phyloP scores from a whole-genome alignment of 2,113 vertebrate species.

The Vicugna pacos region DNA sequence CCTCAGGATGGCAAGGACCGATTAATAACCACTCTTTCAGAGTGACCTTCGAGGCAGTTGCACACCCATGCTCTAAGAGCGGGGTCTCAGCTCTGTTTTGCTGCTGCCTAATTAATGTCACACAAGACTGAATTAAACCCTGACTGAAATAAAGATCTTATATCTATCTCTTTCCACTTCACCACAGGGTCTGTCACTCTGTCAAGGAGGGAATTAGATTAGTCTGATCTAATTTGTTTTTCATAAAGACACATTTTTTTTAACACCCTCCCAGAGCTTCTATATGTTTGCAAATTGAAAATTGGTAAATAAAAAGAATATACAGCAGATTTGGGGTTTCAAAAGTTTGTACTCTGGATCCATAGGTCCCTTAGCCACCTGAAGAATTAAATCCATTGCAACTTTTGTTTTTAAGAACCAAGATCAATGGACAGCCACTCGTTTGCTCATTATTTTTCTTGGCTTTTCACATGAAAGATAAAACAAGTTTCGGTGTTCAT shows the following conservation, averaged over 20 bases:
- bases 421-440: neutral
- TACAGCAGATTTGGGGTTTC: slow-evolving; percentile 5
- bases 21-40: slow-evolving; percentile 74
- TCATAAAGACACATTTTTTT: slow-evolving; percentile 57
- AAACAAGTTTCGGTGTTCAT: slow-evolving; percentile 25
- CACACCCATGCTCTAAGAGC: slow-evolving; percentile 66
- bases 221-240: slow-evolving; percentile 70
- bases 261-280: neutral
- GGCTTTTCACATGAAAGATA: neutral
- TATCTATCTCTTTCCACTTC: slow-evolving; percentile 72
- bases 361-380: neutral
- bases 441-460: neutral
- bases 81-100: slow-evolving; percentile 63
- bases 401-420: slow-evolving; percentile 46
- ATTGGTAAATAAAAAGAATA: slow-evolving; percentile 33
- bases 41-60: slow-evolving; percentile 74
- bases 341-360: neutral
- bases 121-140: slow-evolving; percentile 72
- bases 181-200: slow-evolving; percentile 57
- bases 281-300: slow-evolving; percentile 64
- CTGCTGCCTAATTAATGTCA: slow-evolving; percentile 72
- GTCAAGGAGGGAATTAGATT: slow-evolving; percentile 70
- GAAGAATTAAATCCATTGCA: slow-evolving; percentile 38
- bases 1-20: neutral
- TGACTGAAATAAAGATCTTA: slow-evolving; percentile 77